Evolutionary conservation across 1,140 invertebrate genomes (phyloP), one percentile per base, ranked within the genome.

Genomic region (Ylistrum balloti): DNA sequence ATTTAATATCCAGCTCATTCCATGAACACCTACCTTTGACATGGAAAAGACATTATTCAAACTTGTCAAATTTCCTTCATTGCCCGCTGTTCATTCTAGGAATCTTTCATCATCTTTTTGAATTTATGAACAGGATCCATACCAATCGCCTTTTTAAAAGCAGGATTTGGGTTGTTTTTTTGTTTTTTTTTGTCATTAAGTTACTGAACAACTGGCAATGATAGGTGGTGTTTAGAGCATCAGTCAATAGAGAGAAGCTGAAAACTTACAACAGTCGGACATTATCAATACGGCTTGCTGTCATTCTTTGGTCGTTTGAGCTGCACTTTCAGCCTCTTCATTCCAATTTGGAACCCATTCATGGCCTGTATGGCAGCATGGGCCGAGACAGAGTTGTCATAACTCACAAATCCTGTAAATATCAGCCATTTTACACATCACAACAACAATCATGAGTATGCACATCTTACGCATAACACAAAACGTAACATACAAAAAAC

Each of bases 271-370:
- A 88, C 41, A 33, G n/a, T 74, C 32, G 56, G 41, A 32, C 86
- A 86, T 33, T 33, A 34, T 89, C 89, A 96, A 91, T 96, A 96
- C 87, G 95, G 95, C 90, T 95, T 96, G 92, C 94, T 95, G 90
- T 96, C 96, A 96, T 99, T 98, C 97, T 99, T 99, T 94, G 98
- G 98, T 96, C 98, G 97, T 97, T 99, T 99, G 95, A 99, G 97
- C 97, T 99, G 99, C 96, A 99, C 99, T 97, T 99, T 99, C 93
- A 99, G 97, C 96, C 99, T 97, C 97, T 99, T 99, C 96, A 98
- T 99, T 95, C 99, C 99, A 96, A 99, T 98, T 97, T 99, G 99
- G 96, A 99, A 99, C 93, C 99, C 96, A 97, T 99, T 99, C 99
- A 99, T 99, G 94, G 98, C 98, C 96, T 98, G 98, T 94, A 99